Conservation (phyloP, 23 tunicate genomes). For the Halocynthia roretzi region DNA sequence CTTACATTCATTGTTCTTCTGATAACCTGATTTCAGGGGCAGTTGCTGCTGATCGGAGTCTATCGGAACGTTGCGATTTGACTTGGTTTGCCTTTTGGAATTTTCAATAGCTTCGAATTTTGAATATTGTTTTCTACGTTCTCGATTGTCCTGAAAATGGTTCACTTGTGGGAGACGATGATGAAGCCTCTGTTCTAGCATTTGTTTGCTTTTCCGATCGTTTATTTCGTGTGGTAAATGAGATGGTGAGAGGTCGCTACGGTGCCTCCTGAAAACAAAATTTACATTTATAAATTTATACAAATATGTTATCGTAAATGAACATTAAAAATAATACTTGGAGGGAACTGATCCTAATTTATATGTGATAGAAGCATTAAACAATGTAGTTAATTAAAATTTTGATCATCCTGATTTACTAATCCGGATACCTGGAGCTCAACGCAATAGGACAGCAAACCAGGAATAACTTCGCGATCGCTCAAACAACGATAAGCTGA, state of each 20-base stretch:
- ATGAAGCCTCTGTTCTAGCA: too few relatives aligned
- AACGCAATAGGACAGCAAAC: too few relatives aligned
- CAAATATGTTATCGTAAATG: too few relatives aligned
- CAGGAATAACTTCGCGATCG: too few relatives aligned
- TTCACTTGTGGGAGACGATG: neutral
- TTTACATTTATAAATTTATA: too few relatives aligned
- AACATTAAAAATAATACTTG: neutral
- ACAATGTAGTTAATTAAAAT: neutral
- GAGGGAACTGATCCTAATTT: neutral
- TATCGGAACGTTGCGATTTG: neutral
- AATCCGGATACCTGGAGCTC: too few relatives aligned
- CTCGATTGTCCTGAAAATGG: neutral
- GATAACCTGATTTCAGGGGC: neutral
- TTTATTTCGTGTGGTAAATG: neutral
- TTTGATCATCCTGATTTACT: neutral
- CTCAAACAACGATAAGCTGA: too few relatives aligned
- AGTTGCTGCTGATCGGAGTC: neutral
- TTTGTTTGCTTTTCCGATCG: neutral
- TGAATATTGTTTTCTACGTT: constrained; percentile 1
- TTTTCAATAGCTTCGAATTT: neutral
- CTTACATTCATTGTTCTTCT: too few relatives aligned
- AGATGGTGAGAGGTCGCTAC: constrained; percentile 1
- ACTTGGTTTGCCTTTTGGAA: too few relatives aligned
- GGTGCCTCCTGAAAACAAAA: constrained; percentile 5
- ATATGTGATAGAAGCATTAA: neutral